Base-by-base conservation (phyloP, 1,140 invertebrate genomes). In the Drosophila murphyi region DNA sequence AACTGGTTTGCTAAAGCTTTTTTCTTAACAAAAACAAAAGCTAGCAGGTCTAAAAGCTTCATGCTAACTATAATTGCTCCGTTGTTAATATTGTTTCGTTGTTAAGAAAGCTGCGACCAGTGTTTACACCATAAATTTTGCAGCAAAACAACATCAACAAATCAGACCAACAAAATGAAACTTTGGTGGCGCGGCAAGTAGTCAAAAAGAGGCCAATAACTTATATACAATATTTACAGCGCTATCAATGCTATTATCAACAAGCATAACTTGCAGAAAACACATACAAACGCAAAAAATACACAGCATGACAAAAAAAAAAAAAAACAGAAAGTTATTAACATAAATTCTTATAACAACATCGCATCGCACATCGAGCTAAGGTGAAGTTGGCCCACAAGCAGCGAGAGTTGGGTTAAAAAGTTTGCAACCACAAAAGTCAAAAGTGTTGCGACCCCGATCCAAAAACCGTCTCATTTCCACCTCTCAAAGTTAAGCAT, bases 221-320 rank as follows among this genome's bases (percentile, higher is more conserved):
- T 73, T 70, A 78, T 81, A 72, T 69, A 76, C 70, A 70, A 87
- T 86, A 87, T 86, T 86, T 86, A 86, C 79, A 51, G 39, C 61
- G 76, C 68, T 89, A 83, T 88, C 83, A 88, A 89, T 89, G 85
- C 77, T 73, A 89, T 80, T 89, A 89, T 88, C 85, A 89, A 67
- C 64, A 62, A 80, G 45, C 76, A 76, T 76, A 82, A 82, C 78
- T 87, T 83, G 32, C 7, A 51, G 55, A 32, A 70, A 20, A 61
- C 41, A 47, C 52, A 61, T 3, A 74, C 35, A 61, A 20, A 50
- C 51, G 68, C 63, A 77, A 59, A 73, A 20, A 3, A 31, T 20
- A 56, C 28, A 59, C 34, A 55, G 8, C 35, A 32, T 50, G 12
- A 5, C 32, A 29, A 5, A n/a, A 5, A 12, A 12, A 12, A 57